Conservation (phyloP, 2,888 invertebrate species). For the Eristalinus sepulchralis region DNA sequence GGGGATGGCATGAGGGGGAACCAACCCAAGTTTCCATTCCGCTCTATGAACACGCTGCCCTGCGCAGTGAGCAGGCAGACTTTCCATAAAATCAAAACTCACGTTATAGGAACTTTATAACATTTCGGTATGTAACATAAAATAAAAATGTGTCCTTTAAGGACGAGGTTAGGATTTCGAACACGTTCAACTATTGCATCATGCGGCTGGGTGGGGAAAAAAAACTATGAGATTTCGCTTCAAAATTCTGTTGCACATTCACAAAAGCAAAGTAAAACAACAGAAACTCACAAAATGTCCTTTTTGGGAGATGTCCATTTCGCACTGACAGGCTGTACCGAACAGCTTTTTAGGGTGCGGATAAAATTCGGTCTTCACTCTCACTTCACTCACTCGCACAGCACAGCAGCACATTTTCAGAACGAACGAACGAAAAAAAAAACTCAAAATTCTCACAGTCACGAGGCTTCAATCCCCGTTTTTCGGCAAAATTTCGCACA, state of each 20-base stretch:
- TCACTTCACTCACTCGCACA: conserved; percentile 18
- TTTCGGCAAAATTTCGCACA: conserved; percentile 12
- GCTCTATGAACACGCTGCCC: conserved; percentile 38
- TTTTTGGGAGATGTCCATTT: conserved; percentile 45
- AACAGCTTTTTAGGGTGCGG: conserved; percentile 60
- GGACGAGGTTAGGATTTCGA: conserved; percentile 36
- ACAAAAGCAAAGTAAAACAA: conserved; percentile 24
- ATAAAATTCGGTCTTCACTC: conserved; percentile 44
- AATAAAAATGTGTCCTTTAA: conserved; percentile 53
- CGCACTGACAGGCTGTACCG: conserved; percentile 25
- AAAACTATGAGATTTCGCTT: neutral
- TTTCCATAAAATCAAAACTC: conserved; percentile 42
- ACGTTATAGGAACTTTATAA: conserved; percentile 46
- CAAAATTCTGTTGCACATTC: conserved; percentile 39
- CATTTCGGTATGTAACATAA: conserved; percentile 3
- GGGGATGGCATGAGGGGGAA: neutral
- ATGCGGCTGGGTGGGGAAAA: conserved; percentile 41
- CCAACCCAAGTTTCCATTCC: neutral
- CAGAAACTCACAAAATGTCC: conserved; percentile 63
- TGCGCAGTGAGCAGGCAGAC: conserved; percentile 49
- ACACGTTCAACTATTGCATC: conserved; percentile 58
- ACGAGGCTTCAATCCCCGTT: conserved; percentile 3
- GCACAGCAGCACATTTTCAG: neutral
- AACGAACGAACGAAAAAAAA: conserved; percentile 4
- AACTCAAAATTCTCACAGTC: conserved; percentile 43